A percentile compares a stretch with the other conserved stretches of the same genome.
phyloP scores from a whole-genome alignment of 2,113 vertebrate genomes.

The Lophius piscatorius region DNA sequence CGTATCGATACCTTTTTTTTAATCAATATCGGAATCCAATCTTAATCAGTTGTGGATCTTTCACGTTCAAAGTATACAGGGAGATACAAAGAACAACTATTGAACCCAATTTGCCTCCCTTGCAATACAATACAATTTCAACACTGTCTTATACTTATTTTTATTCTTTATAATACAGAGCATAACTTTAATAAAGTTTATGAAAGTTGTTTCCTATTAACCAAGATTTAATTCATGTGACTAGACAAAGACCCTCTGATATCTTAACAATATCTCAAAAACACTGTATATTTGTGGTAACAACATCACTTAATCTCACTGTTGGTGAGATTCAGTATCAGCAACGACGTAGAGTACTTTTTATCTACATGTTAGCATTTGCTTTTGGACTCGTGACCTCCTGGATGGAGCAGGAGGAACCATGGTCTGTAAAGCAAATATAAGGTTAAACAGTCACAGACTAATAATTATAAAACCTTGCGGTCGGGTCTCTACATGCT shows the following conservation, averaged over 20 bases:
- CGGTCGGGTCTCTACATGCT: background rate
- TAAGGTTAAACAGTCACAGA: background rate
- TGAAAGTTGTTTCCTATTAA: too few species aligned
- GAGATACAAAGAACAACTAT: background rate
- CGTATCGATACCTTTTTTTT: too few species aligned
- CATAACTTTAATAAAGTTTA: too few species aligned
- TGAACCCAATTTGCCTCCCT: too few species aligned
- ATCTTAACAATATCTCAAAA: background rate
- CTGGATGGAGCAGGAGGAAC: background rate
- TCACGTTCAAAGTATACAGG: background rate
- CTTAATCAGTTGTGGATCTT: background rate
- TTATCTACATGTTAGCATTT: background rate
- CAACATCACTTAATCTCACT: background rate
- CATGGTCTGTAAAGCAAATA: background rate
- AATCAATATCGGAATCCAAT: too few species aligned
- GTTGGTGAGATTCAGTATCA: background rate
- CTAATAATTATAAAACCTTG: background rate
- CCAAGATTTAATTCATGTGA: background rate
- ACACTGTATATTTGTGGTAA: background rate
- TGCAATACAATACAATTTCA: too few species aligned
- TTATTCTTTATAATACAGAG: too few species aligned
- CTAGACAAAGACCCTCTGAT: background rate
- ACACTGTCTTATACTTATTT: too few species aligned
- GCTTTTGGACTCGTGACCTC: slow-evolving; percentile 9
- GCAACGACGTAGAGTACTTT: background rate